phyloP scores from a whole-genome alignment of 2,888 invertebrate genomes.

The Drosophila hamatofila region DNA sequence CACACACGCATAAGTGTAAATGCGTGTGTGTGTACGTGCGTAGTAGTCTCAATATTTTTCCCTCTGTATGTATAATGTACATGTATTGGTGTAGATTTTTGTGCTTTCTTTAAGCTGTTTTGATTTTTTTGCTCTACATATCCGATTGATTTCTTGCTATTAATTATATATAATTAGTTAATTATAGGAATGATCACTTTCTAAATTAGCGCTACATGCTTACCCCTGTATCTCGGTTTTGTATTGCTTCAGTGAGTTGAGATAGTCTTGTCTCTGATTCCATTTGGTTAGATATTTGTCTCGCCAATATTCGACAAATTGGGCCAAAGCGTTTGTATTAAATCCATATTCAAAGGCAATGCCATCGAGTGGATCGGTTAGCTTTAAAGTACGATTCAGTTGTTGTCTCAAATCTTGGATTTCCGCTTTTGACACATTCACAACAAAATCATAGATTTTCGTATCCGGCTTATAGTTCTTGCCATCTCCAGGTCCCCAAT shows the following conservation, averaged over 20 bases:
- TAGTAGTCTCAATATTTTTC: background rate
- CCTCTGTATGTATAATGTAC: background rate
- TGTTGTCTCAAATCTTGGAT: conserved; percentile 88
- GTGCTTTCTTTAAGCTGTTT: background rate
- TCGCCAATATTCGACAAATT: conserved; percentile 92
- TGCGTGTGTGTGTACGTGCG: background rate
- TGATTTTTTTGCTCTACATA: background rate
- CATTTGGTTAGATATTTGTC: conserved; percentile 89
- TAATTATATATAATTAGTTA: too few relatives aligned
- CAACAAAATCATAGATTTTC: conserved; percentile 73
- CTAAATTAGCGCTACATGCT: conserved; percentile 17
- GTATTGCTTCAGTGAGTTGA: conserved; percentile 91
- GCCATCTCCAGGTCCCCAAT: conserved; percentile 83
- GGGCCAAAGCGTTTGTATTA: conserved; percentile 89
- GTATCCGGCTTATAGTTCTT: conserved; percentile 78
- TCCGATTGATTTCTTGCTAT: background rate
- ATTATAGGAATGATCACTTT: too few relatives aligned
- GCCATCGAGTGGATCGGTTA: conserved; percentile 88
- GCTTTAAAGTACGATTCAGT: conserved; percentile 86
- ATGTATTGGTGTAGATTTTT: background rate
- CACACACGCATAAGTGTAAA: too few relatives aligned
- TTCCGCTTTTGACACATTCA: conserved; percentile 66
- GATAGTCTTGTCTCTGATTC: conserved; percentile 88
- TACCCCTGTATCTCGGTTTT: conserved; percentile 90
- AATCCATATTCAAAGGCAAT: conserved; percentile 93